Base-by-base conservation (phyloP, 2,113 vertebrate species). In the Scortum barcoo region DNA sequence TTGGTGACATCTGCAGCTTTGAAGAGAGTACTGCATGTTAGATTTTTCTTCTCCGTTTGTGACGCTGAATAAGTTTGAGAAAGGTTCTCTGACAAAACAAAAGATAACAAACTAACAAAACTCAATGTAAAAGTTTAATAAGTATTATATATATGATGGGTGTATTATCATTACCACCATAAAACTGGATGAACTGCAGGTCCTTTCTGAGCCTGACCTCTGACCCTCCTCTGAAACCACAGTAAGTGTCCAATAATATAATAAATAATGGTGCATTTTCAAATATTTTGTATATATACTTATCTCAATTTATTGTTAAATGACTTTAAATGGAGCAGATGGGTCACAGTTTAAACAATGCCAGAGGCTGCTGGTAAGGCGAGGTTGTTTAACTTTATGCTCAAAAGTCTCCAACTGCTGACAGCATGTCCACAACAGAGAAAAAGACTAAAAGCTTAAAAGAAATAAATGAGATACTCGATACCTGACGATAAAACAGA, bases 1-100 rank as follows among this genome's bases (percentile, higher is more conserved):
- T 24, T 82, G 17, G 12, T 78, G 93, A 65, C 88, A 87, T 82
- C 91, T 92, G 66, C 36, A 0, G 57, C 54, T 12, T 17, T 4
- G 70, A 61, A 61, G 66, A 7, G 1, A 30, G 67, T 56, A 91
- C 48, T 88, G 22, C 84, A 66, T 8, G 19, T 61, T 28, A 5
- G 13, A 17, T 0, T 50, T 19, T 22, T n/a, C 22, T 44, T 48
- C 5, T 62, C 2, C 0, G 4, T 51, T n/a, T 12, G 17, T 14
- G 28, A 62, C 11, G n/a, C 5, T 24, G 4, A 28, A 3, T 1
- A 42, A 20, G 24, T 44, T 48, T 40, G 9, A 8, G 12, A 19
- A n/a, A n/a, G n/a, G n/a, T n/a, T n/a, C n/a, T n/a, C n/a, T n/a
- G n/a, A n/a, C n/a, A n/a, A n/a, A n/a, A n/a, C n/a, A n/a, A n/a